These are phyloP conservation scores for Heliconius nattereri DNA, from an alignment of 1,140 invertebrate species.

Conservation along the genomic window DNA sequence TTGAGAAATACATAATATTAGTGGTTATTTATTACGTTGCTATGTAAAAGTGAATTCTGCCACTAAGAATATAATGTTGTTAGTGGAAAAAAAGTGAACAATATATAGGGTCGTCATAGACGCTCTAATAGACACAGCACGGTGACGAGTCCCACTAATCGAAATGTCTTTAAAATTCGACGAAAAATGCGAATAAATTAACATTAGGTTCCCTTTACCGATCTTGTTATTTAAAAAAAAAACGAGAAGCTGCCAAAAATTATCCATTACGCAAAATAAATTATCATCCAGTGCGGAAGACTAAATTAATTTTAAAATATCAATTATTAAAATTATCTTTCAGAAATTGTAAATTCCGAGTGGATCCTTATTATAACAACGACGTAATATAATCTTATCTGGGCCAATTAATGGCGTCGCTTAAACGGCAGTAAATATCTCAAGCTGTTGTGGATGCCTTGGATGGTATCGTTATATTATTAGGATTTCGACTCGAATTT, in stretches of 20 bases:
- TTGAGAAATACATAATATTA: neutral
- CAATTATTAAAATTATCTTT: neutral
- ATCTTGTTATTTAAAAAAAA: too few relatives aligned
- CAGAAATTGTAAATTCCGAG: conserved; percentile 8
- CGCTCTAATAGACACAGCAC: too few relatives aligned
- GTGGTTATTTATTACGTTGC: neutral
- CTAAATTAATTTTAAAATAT: neutral
- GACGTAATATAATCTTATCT: conserved; percentile 21
- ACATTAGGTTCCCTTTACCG: too few relatives aligned
- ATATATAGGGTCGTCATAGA: too few relatives aligned
- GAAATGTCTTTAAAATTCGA: too few relatives aligned
- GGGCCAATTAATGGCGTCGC: conserved; percentile 20
- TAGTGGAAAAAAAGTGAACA: too few relatives aligned
- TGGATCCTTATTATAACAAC: conserved; percentile 3
- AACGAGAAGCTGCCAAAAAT: too few relatives aligned
- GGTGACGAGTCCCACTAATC: too few relatives aligned
- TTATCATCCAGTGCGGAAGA: neutral
- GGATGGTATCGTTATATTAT: conserved; percentile 56
- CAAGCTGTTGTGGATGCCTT: conserved; percentile 52
- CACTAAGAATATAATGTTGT: too few relatives aligned
- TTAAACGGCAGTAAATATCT: conserved; percentile 63
- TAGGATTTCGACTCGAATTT: neutral
- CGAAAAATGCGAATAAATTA: too few relatives aligned
- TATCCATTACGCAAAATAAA: neutral
- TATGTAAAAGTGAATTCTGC: too few relatives aligned